A percentile compares a stretch with the other conserved stretches of the same genome.
Evolutionary conservation across 2,113 vertebrate species (phyloP).

Genomic region (Amblyornis subalaris): DNA sequence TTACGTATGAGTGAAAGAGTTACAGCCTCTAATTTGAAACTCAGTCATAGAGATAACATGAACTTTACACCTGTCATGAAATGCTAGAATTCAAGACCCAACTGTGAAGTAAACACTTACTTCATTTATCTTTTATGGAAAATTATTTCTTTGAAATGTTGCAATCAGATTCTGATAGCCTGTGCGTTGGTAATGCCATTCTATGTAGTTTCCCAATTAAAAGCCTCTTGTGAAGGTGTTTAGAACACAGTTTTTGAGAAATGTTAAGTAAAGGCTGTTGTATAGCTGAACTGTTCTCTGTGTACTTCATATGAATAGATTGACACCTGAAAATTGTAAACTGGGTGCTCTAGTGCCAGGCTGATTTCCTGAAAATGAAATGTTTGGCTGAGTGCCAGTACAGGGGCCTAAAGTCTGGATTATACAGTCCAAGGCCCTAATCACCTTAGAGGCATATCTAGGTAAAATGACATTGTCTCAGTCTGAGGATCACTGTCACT

Average conservation of each 20-base stretch:
- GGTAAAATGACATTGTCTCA: background rate
- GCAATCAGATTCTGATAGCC: background rate
- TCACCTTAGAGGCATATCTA: background rate
- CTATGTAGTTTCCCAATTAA: background rate
- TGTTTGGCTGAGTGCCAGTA: background rate
- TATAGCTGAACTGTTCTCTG: background rate
- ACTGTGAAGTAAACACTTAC: background rate
- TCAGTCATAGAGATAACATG: background rate
- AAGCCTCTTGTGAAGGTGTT: background rate
- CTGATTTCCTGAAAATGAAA: background rate
- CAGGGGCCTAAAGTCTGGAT: background rate
- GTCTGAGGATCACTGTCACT: background rate
- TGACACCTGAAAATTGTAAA: background rate
- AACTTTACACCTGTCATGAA: background rate
- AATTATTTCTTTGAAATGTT: background rate
- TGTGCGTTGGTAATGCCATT: background rate
- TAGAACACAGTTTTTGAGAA: background rate
- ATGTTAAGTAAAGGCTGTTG: background rate
- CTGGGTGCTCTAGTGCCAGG: rapidly evolving
- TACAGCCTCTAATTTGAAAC: background rate
- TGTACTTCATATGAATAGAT: background rate
- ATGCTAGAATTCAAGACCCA: background rate
- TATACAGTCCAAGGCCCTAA: background rate
- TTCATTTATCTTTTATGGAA: background rate
- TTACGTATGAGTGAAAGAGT: background rate